Evolutionary conservation across 2,797 vertebrate genomes (phyloP).

Genomic region (Amniataba percoides): DNA sequence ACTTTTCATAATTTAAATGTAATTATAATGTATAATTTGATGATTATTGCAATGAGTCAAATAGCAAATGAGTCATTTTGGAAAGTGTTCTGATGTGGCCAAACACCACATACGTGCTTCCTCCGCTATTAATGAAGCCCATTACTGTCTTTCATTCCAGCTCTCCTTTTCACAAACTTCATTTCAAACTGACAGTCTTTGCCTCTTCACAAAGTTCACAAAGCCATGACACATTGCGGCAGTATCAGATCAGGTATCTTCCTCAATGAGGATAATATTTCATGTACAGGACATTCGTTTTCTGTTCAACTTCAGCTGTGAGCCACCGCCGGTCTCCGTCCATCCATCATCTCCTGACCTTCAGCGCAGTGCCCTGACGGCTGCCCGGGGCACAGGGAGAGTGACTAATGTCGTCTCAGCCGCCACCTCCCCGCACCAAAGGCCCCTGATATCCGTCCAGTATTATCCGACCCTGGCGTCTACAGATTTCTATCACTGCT

Average conservation of each 20-base stretch:
- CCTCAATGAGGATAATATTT: conserved; percentile 67
- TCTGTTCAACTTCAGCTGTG: conserved; percentile 68
- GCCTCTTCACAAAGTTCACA: conserved; percentile 58
- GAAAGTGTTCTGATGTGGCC: conserved; percentile 6
- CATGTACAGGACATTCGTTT: conserved; percentile 77
- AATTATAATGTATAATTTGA: neutral
- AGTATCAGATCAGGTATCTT: conserved; percentile 72
- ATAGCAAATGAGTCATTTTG: conserved; percentile 4
- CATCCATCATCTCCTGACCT: conserved; percentile 82
- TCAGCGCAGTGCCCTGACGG: conserved; percentile 69
- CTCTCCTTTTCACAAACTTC: conserved; percentile 23
- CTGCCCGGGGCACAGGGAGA: conserved; percentile 66
- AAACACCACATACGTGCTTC: neutral
- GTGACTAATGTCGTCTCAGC: conserved; percentile 75
- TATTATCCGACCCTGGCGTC: conserved; percentile 76
- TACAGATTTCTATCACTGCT: conserved; percentile 82
- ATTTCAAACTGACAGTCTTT: conserved; percentile 32
- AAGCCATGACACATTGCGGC: conserved; percentile 57
- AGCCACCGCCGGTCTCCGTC: conserved; percentile 56
- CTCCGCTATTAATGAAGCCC: neutral
- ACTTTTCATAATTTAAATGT: neutral
- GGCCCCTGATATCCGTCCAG: conserved; percentile 74
- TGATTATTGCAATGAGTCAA: neutral
- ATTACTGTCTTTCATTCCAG: neutral
- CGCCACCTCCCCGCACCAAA: conserved; percentile 66